Evolutionary conservation across 30 jellyfish, hydroid and myxozoan genomes (phyloP).

Genomic region (Rhopilema esculentum): DNA sequence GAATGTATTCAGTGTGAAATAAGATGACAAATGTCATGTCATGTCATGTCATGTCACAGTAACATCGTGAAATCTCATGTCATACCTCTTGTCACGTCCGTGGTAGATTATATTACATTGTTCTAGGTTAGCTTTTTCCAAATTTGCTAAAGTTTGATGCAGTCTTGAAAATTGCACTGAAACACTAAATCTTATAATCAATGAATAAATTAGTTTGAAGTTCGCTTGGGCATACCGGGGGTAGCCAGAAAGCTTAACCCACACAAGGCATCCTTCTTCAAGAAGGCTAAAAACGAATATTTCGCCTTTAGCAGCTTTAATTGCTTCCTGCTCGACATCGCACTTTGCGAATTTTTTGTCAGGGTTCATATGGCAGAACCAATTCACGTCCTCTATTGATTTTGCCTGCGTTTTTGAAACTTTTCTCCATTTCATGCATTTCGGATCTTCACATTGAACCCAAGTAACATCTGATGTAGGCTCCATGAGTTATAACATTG

Average conservation of each 20-base stretch:
- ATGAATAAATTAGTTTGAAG: too few species aligned
- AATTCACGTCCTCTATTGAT: conserved; percentile 24
- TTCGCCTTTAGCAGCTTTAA: conserved; percentile 70
- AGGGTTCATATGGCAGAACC: conserved; percentile 84
- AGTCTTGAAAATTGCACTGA: too few species aligned
- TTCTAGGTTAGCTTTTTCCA: too few species aligned
- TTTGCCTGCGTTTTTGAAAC: conserved; percentile 15
- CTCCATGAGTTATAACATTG: background rate
- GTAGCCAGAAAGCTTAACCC: conserved; percentile 87
- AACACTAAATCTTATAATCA: too few species aligned
- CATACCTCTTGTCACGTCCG: too few species aligned
- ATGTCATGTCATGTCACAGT: background rate
- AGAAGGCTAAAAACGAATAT: conserved; percentile 68
- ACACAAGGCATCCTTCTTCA: conserved; percentile 80
- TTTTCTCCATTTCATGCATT: conserved; percentile 93
- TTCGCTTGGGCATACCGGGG: too few species aligned
- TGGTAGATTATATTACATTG: too few species aligned
- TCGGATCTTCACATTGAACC: conserved; percentile 86
- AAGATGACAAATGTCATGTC: background rate
- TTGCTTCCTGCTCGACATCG: conserved; percentile 59
- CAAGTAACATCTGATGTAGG: conserved; percentile 36
- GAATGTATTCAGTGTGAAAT: too few species aligned
- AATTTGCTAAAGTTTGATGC: too few species aligned
- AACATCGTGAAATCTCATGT: background rate
- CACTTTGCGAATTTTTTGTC: conserved; percentile 63